phyloP scores from a whole-genome alignment of 2,888 invertebrate species.

The Neocrepidodera transversa region DNA sequence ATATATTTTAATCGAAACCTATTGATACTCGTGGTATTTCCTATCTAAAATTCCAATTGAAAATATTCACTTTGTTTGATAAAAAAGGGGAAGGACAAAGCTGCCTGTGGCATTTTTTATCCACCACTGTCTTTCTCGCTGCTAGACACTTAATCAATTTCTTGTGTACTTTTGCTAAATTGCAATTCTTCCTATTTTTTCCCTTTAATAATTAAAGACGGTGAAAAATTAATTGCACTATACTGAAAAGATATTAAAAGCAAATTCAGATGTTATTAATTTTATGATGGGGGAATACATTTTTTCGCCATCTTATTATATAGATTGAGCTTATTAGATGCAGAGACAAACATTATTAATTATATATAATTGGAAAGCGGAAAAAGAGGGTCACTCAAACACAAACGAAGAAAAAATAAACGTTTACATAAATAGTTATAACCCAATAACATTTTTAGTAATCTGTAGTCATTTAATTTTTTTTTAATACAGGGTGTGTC shows the following conservation, averaged over 20 bases:
- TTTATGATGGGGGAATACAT: conserved; percentile 21
- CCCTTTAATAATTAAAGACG: conserved; percentile 39
- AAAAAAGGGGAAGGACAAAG: too few species aligned
- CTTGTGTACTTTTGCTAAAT: conserved; percentile 42
- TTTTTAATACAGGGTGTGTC: too few species aligned
- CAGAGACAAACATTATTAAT: conserved; percentile 21
- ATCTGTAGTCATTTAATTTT: too few species aligned
- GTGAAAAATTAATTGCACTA: conserved; percentile 41
- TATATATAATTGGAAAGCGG: conserved; percentile 17
- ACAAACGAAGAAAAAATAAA: neutral
- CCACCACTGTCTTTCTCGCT: conserved; percentile 14
- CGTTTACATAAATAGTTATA: too few species aligned
- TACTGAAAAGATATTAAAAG: conserved; percentile 39
- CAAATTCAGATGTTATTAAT: conserved; percentile 35
- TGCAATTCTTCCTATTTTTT: conserved; percentile 40
- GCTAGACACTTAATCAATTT: conserved; percentile 42
- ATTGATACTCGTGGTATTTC: too few species aligned
- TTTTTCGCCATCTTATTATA: conserved; percentile 29
- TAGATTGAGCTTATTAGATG: conserved; percentile 27
- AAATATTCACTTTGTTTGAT: too few species aligned
- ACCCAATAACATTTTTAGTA: too few species aligned
- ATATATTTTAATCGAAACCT: too few species aligned
- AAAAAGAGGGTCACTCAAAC: neutral
- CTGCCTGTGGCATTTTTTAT: neutral
- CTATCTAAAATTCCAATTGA: too few species aligned